phyloP scores from a whole-genome alignment of 2,888 invertebrate species.

The Alloscopus bannaensis region DNA sequence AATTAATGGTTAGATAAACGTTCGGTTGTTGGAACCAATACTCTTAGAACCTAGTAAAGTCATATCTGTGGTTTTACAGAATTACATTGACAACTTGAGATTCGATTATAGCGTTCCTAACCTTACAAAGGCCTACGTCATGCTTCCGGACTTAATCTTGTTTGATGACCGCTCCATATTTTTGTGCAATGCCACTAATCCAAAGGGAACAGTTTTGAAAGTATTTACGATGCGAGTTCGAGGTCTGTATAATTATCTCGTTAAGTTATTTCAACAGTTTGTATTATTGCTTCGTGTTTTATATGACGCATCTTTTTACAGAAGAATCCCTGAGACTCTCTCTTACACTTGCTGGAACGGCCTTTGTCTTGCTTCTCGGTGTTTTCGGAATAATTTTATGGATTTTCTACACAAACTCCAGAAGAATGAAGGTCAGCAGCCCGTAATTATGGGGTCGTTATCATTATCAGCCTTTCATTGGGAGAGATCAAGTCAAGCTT shows the following conservation, averaged over 20 bases:
- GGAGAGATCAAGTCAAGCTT: neutral
- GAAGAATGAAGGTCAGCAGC: conserved; percentile 30
- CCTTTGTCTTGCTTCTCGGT: conserved; percentile 39
- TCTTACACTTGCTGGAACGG: conserved; percentile 31
- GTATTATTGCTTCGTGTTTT: neutral
- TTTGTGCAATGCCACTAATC: conserved; percentile 67
- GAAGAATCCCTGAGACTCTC: conserved; percentile 44
- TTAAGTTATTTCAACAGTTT: neutral
- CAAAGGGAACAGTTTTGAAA: conserved; percentile 60
- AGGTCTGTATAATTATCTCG: conserved; percentile 42
- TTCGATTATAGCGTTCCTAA: conserved; percentile 48
- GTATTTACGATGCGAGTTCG: conserved; percentile 49
- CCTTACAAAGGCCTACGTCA: conserved; percentile 49
- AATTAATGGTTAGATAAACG: no score
- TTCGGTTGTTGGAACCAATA: no score
- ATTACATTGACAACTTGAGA: conserved; percentile 45
- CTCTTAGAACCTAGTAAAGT: no score
- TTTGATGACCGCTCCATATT: conserved; percentile 59
- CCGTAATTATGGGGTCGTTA: no score
- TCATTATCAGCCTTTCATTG: no score
- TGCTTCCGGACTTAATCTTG: conserved; percentile 37
- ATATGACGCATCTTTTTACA: conserved; percentile 15
- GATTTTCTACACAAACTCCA: conserved; percentile 53
- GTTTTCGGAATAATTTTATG: conserved; percentile 47
- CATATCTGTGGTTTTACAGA: conserved; percentile 43